Base-by-base conservation (phyloP, 1,140 invertebrate species). In the Drosophila funebris region DNA sequence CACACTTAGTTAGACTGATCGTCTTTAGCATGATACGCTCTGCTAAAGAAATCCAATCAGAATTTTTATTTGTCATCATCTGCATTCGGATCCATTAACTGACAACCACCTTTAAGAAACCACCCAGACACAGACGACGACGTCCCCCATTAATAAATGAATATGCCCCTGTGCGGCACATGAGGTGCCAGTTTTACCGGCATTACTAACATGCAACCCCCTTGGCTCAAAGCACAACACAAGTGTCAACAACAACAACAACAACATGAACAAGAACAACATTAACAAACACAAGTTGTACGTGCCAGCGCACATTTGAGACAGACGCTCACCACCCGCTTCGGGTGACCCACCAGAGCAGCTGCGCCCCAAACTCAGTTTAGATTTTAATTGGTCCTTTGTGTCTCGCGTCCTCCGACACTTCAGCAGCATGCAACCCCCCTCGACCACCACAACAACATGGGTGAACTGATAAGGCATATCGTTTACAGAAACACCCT, bases 361-460 rank as follows among this genome's bases (percentile, higher is more conserved):
- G 60, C 56, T 74, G 71, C 41, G 52, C 46, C 43, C 54, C 20
- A 69, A 73, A 56, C 64, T 78, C 78, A 76, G 78, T 87, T 87
- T 88, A 74, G 72, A 83, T 78, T 88, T 89, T 88, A 88, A 88
- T 88, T 88, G 83, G 83, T 83, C 83, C 83, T 88, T 89, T 88
- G 83, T 88, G 83, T 83, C 79, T 88, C 71, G 77, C 73, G 37
- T 77, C 78, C 70, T 75, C 54, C 54, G 63, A 68, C 69, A 73
- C 66, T 80, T 81, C 41, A 41, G 60, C 33, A 33, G 44, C 61
- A 20, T 7, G 36, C 4, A 14, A 11, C 7, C 18, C 16, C 18
- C 22, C n/a, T n/a, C 22, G 4, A 0, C 6, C 44, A 13, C 24
- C 57, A 16, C 57, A 53, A 54, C 58, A 58, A 41, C 76, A 56